Evolutionary conservation across 2,888 invertebrate genomes (phyloP), one percentile per base, ranked within the genome.

Genomic region (Megastigmus dorsalis): DNA sequence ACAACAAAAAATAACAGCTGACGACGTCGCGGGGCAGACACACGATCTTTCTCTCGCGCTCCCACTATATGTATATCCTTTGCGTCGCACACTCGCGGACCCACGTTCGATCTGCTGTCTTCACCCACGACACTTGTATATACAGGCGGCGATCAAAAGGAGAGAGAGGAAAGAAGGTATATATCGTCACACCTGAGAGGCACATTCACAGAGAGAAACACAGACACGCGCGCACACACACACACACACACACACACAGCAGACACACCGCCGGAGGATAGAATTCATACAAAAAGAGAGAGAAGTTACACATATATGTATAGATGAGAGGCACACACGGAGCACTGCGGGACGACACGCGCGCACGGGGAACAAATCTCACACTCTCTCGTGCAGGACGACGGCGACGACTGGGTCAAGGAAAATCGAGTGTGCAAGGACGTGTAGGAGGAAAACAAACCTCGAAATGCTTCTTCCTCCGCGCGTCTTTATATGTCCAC

Each of bases 361-460:
- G 4, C 20, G 45, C 18, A n/a, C 52, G n/a, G 52, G 13, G 38
- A 2, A 38, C 9, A 10, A 10, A 28, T 28, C n/a, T n/a, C n/a
- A n/a, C n/a, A n/a, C n/a, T n/a, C n/a, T n/a, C 48, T 9, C 20
- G 9, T 15, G 6, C 48, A 55, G 55, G 55, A 55, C 36, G 7
- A 5, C 3, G 4, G 3, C 50, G n/a, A 43, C 28, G 41, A 43
- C 50, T 59, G 41, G 57, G 57, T 41, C 26, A 69, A 69, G 68
- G 59, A 52, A 52, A 20, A 38, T 50, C 9, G 30, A 23, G 23
- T 4, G 59, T 18, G 48, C n/a, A 18, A 48, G 57, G 67, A 48
- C 30, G 45, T 15, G 30, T 69, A 23, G 52, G 28, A 41, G 68
- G 30, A 69, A 59, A 69, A 60, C 43, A 55, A 68, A 59, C 54